Base-by-base conservation (phyloP, 2,888 invertebrate species). In the Caenorhabditis uteleia region DNA sequence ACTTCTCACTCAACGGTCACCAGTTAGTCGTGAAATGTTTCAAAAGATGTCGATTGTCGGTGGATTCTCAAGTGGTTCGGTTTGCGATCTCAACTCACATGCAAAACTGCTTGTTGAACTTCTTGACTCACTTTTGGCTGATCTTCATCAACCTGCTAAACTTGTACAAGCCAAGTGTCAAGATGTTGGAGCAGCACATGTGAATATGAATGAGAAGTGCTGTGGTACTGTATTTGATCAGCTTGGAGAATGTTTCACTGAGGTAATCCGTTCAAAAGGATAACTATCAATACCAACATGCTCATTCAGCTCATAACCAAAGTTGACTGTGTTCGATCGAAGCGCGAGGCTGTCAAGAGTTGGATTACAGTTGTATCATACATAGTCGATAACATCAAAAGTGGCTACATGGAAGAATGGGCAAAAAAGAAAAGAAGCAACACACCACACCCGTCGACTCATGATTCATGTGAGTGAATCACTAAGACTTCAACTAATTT, bases 1-100 rank as follows among this genome's bases (percentile, higher is more conserved):
- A 48, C 43, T 62, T 21, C 46, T 76, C 4, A 68, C 68, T 49
- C 59, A 61, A 61, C 70, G 72, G 25, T 74, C 74, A 14, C 51
- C 67, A 16, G 54, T 68, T 1, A 60, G 59, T 10, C 58, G 74
- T 2, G 81, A 81, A 47, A 75, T 81, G 67, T 80, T 81, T 66
- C 81, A 81, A 49, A 81, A 81, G 55, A 80, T 78, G 78, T 74
- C 74, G 4, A 81, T 81, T 18, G 80, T 81, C 21, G 80, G 77
- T 16, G 77, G 79, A 26, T 81, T 81, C 58, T 59, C 58, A 38
- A 64, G 70, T 16, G 59, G 65, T 50, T 58, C 68, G 18, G 66
- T 78, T 33, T 76, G 70, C 29, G 77, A 78, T 51, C 62, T 74
- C 38, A 77, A 75, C 42, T 77, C 75, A 36, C 78, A 78, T 49